Evolutionary conservation across 1,140 invertebrate genomes (phyloP).

Genomic region (Babylonia areolata): DNA sequence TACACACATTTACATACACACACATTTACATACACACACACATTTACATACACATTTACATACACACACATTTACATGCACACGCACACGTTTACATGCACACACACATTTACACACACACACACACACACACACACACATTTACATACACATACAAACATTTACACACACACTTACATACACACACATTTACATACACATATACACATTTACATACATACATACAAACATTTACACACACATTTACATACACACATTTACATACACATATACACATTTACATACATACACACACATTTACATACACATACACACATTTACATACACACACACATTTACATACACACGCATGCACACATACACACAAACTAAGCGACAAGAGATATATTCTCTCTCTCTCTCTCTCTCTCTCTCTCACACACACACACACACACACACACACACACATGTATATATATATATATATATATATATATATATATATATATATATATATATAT

Average conservation of each 20-base stretch:
- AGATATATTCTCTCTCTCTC: no score
- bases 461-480: no score
- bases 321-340: conserved; percentile 42
- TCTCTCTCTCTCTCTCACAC: no score
- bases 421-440: no score
- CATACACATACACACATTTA: conserved; percentile 32
- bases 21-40: neutral
- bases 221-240: neutral
- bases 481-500: no score
- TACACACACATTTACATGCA: neutral
- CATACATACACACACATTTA: conserved; percentile 52
- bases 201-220: neutral
- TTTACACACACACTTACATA: neutral
- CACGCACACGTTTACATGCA: neutral
- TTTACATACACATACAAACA: neutral
- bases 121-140: conserved; percentile 10
- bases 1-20: neutral
- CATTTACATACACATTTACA: neutral
- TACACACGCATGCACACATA: no score
- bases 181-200: neutral
- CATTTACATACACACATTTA: neutral
- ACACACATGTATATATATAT: no score
- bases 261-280: neutral
- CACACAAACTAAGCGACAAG: no score
- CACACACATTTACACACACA: neutral